These are phyloP conservation scores for Cotesia typhae DNA, from an alignment of 1,140 invertebrate species.

Conservation along the genomic window DNA sequence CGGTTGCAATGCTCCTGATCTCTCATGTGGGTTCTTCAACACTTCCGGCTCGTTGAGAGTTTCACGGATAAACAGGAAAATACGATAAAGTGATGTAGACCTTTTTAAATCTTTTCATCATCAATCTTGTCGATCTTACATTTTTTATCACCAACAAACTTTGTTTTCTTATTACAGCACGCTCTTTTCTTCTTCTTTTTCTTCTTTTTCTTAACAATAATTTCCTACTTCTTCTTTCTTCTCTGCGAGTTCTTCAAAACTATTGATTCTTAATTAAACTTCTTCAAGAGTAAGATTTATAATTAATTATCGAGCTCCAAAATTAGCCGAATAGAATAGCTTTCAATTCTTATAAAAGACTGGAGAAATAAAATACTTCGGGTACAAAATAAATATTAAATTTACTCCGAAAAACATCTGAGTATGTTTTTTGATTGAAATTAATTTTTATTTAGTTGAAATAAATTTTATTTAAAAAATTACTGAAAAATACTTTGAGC, in stretches of 20 bases:
- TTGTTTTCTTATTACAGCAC: not conserved
- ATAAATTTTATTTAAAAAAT: no score
- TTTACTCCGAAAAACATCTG: no score
- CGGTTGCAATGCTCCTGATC: not conserved
- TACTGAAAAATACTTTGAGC: no score
- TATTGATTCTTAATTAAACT: conserved; percentile 1
- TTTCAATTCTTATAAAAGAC: no score
- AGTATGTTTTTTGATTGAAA: no score
- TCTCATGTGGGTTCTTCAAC: conserved; percentile 15
- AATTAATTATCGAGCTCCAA: no score
- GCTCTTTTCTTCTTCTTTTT: not conserved
- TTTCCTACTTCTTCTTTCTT: conserved; percentile 1
- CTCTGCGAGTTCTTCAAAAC: not conserved
- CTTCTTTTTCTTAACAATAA: not conserved
- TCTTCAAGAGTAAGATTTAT: not conserved
- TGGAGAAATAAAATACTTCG: no score
- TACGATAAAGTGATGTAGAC: not conserved
- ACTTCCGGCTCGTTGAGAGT: conserved; percentile 26
- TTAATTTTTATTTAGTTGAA: no score
- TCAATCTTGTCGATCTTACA: not conserved
- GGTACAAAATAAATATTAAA: no score
- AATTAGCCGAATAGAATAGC: no score
- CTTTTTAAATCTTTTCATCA: not conserved
- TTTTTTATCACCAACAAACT: not conserved
- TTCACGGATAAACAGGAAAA: conserved; percentile 30